phyloP scores from a whole-genome alignment of 2,888 invertebrate species.

The Mallateleia sp. region DNA sequence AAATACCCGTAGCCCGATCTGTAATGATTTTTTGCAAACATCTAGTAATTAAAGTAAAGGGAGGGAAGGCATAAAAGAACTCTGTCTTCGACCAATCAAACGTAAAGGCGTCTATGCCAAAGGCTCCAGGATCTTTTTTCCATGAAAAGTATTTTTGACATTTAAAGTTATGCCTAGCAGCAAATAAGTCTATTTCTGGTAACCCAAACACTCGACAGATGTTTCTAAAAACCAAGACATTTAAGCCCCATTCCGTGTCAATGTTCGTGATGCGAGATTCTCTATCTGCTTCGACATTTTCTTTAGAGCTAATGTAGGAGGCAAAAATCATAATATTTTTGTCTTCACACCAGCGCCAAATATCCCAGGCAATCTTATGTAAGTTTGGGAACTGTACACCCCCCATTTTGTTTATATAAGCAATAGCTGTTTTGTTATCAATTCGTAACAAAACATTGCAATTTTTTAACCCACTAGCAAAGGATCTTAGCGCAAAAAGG shows the following conservation, averaged over 20 bases:
- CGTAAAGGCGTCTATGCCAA: constrained; percentile 57
- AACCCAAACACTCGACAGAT: background rate
- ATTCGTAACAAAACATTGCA: background rate
- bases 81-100: constrained; percentile 42
- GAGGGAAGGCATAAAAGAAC: constrained; percentile 67
- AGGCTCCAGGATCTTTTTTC: background rate
- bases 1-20: constrained; percentile 53
- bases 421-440: background rate
- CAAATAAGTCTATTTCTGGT: background rate
- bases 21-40: constrained; percentile 65
- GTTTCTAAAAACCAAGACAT: background rate
- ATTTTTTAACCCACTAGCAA: background rate
- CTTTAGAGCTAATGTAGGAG: background rate
- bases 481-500: background rate
- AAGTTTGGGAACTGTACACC: background rate
- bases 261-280: background rate
- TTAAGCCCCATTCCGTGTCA: background rate
- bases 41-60: constrained; percentile 55
- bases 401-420: background rate
- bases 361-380: background rate
- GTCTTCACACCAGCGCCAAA: background rate
- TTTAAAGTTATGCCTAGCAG: background rate
- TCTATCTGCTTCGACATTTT: background rate
- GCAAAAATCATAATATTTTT: background rate
- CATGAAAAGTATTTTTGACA: background rate